Base-by-base conservation (phyloP, 2,113 vertebrate genomes). In the Sylvia atricapilla region DNA sequence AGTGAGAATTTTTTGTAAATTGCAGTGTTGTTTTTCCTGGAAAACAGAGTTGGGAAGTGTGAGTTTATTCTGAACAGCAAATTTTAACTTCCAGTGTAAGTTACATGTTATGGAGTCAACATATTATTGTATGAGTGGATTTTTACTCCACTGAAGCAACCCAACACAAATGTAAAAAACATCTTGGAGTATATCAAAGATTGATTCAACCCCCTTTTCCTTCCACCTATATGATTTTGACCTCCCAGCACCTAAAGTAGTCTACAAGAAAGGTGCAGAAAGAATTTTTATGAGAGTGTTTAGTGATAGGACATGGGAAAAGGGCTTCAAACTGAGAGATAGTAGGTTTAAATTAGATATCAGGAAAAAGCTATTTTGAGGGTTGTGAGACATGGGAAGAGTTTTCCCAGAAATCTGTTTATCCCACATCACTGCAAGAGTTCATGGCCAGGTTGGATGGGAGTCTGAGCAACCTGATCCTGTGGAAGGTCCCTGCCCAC, bases 371-470 rank as follows among this genome's bases (percentile, higher is more conserved):
- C 24, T 67, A 30, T 22, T 16, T 33, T 39, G 33, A 33, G 13
- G 4, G 23, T n/a, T 37, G 9, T 22, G 55, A 46, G 24, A 35
- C 11, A 35, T 0, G 0, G 11, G 33, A 39, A 67, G 7, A 50
- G 11, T 3, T n/a, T 46, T 81, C 33, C 18, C 39, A 53, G 46
- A n/a, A 52, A 67, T 16, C 20, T 52, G 15, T 39, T 66, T 23
- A n/a, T 46, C 28, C 19, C 33, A 59, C 20, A 53, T 30, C 13
- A 13, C 24, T 53, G 15, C 11, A 82, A 17, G 5, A n/a, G 23
- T 46, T 67, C 20, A 30, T 53, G 33, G 39, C 20, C 55, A 39
- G 16, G 11, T 10, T 75, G 24, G 39, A 60, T 24, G n/a, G 14
- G 7, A 3, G 5, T 53, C 31, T 64, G 25, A 80, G 37, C 13